Percentiles rank a stretch among this genome's conserved stretches.
phyloP scores from a whole-genome alignment of 2,113 vertebrate genomes.

The Clarias macrocephalus region DNA sequence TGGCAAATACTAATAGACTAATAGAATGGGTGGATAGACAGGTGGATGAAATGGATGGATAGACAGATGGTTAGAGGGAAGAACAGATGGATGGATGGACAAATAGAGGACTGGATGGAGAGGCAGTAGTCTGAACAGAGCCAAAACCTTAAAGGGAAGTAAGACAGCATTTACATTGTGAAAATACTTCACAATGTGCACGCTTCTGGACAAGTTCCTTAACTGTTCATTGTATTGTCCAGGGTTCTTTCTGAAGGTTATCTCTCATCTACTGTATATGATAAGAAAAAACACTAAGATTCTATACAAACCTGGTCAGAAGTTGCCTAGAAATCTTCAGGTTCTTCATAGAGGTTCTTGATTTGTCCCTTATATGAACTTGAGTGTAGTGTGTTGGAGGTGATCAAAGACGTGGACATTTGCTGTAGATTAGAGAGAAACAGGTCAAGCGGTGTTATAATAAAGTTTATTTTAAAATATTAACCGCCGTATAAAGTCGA shows the following conservation, averaged over 20 bases:
- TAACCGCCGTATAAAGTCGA: background rate
- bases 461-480: conserved; percentile 5
- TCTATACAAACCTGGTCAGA: background rate
- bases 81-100: background rate
- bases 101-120: too few relatives aligned
- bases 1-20: background rate
- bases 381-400: background rate
- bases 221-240: background rate
- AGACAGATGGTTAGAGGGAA: background rate
- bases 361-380: background rate
- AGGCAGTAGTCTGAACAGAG: too few relatives aligned
- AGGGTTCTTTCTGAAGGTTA: background rate
- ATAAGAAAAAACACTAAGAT: background rate
- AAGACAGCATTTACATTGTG: too few relatives aligned
- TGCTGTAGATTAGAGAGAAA: background rate
- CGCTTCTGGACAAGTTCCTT: background rate
- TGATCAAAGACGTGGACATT: background rate
- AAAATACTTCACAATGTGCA: too few relatives aligned
- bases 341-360: background rate
- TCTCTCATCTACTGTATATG: background rate
- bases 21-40: too few relatives aligned
- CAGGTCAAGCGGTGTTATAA: background rate
- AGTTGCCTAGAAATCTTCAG: background rate
- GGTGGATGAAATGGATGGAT: background rate
- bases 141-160: too few relatives aligned